phyloP scores from a whole-genome alignment of 2,113 vertebrate species.

The Neoarius graeffei region DNA sequence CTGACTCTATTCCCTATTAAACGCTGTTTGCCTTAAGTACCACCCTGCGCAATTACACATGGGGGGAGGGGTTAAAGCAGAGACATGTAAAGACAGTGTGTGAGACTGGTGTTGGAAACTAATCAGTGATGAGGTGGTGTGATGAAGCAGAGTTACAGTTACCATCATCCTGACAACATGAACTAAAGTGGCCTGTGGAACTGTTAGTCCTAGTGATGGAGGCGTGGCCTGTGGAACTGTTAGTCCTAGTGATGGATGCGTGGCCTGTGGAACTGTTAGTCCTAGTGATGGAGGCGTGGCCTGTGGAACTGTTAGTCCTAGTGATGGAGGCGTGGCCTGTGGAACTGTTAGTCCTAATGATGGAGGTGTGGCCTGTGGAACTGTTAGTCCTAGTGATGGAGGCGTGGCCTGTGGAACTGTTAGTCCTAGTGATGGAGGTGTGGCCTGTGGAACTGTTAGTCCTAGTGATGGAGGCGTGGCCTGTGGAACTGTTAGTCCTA shows the following conservation, averaged over 20 bases:
- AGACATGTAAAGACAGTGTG: not conserved
- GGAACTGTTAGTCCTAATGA: not conserved
- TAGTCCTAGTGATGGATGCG: not conserved
- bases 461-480: not conserved
- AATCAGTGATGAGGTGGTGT: not conserved
- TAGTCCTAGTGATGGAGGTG: too few relatives aligned
- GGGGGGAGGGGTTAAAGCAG: not conserved
- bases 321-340: not conserved
- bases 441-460: too few relatives aligned
- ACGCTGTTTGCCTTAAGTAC: slow-evolving; percentile 80
- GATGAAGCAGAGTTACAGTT: not conserved
- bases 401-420: too few relatives aligned
- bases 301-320: too few relatives aligned
- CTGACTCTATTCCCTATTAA: slow-evolving; percentile 81
- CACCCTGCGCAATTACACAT: slow-evolving; percentile 71
- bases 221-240: not conserved
- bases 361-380: not conserved
- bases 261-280: not conserved
- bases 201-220: not conserved
- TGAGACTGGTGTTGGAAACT: not conserved
- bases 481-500: not conserved
- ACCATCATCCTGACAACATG: not conserved
- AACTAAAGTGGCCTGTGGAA: not conserved
- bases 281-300: not conserved
- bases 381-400: too few relatives aligned